These are phyloP conservation scores for Yponomeuta evonymella DNA, from an alignment of 2,888 invertebrate genomes.

Conservation along the genomic window DNA sequence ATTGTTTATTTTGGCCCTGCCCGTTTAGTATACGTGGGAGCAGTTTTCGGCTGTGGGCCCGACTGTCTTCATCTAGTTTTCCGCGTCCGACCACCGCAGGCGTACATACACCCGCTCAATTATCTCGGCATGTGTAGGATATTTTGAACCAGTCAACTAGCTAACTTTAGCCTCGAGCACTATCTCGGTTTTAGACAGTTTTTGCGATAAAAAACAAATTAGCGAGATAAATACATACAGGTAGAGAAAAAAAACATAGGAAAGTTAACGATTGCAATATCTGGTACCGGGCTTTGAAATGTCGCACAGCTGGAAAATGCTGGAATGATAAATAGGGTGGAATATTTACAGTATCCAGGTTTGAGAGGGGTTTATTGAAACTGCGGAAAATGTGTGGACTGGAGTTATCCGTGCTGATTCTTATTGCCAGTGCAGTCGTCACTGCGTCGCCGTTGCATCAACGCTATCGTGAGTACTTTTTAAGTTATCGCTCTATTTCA, in stretches of 20 bases:
- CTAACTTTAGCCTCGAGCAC: background rate
- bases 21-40: background rate
- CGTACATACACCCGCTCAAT: background rate
- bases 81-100: background rate
- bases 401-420: background rate
- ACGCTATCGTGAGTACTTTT: conserved; percentile 3
- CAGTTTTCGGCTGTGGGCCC: conserved; percentile 1
- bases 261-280: background rate
- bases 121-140: background rate
- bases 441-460: conserved; percentile 9
- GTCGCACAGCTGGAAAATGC: background rate
- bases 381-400: background rate
- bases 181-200: background rate
- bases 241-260: background rate
- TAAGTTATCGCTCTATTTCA: background rate
- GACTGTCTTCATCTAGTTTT: conserved; percentile 7
- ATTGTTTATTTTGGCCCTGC: conserved; percentile 12
- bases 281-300: background rate
- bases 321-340: background rate
- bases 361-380: background rate
- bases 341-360: background rate
- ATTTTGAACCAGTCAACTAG: background rate
- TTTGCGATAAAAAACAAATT: background rate
- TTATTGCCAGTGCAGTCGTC: background rate
- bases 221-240: background rate